Evolutionary conservation across 1,140 invertebrate species (phyloP).

Genomic region (Druon quercuslanigerum): DNA sequence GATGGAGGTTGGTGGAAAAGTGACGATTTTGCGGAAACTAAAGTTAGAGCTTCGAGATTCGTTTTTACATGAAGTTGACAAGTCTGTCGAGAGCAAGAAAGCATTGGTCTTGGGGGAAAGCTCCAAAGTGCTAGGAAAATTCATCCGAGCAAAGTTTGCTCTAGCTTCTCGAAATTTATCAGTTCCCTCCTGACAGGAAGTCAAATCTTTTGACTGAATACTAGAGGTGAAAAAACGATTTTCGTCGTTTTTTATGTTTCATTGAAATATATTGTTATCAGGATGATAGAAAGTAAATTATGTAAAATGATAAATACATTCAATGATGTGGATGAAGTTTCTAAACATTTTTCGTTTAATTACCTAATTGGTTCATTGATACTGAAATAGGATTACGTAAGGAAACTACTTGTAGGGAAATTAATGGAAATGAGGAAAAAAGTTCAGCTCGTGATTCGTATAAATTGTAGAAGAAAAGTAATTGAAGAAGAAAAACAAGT

Average conservation of each 20-base stretch:
- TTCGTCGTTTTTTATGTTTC: neutral
- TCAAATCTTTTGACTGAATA: neutral
- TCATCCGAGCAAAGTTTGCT: neutral
- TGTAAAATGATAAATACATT: no score
- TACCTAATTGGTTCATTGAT: no score
- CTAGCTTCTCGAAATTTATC: neutral
- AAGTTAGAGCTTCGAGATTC: neutral
- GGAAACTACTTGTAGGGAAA: no score
- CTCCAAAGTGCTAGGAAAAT: neutral
- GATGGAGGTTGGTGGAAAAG: neutral
- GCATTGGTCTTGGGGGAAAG: neutral
- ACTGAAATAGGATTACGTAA: no score
- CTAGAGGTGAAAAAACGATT: neutral
- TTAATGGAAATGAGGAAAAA: no score
- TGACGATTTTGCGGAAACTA: neutral
- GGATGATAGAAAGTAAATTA: no score
- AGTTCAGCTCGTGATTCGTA: no score
- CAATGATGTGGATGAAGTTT: no score
- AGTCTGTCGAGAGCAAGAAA: neutral
- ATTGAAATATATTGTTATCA: no score
- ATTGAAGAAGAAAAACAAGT: no score
- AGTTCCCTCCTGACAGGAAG: neutral
- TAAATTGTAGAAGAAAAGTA: no score
- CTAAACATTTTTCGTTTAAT: no score
- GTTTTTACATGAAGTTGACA: constrained; percentile 1